Evolutionary conservation across 2,113 vertebrate species (phyloP).

Genomic region (Leiothrix lutea): DNA sequence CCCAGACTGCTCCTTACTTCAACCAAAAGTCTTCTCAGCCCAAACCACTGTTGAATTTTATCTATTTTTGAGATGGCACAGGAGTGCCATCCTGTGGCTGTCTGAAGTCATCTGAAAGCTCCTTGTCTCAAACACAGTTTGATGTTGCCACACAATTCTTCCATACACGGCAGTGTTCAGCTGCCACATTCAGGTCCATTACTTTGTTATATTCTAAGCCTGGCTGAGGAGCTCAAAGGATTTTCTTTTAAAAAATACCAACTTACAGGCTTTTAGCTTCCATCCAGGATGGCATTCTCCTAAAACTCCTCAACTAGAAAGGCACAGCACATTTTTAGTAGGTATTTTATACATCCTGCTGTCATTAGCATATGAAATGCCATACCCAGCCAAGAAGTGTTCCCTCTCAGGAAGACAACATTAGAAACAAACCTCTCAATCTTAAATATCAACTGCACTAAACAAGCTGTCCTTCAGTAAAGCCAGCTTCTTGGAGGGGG

Average conservation of each 20-base stretch:
- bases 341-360: background rate
- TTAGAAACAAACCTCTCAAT: background rate
- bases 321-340: background rate
- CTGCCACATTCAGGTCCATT: background rate
- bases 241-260: background rate
- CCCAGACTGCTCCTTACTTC: background rate
- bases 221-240: background rate
- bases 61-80: background rate
- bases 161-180: background rate
- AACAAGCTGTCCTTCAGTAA: background rate
- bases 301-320: background rate
- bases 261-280: background rate
- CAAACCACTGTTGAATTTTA: background rate
- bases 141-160: background rate
- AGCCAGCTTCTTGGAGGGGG: background rate
- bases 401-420: background rate
- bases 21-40: background rate
- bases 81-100: conserved; percentile 54
- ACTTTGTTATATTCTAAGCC: background rate
- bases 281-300: background rate
- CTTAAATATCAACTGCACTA: background rate
- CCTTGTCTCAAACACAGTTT: accelerated
- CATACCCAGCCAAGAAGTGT: background rate
- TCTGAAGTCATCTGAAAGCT: background rate
- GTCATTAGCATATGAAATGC: background rate